These are phyloP conservation scores for Gnathonemus longibarbis DNA, from an alignment of 2,113 vertebrate genomes.

Conservation along the genomic window DNA sequence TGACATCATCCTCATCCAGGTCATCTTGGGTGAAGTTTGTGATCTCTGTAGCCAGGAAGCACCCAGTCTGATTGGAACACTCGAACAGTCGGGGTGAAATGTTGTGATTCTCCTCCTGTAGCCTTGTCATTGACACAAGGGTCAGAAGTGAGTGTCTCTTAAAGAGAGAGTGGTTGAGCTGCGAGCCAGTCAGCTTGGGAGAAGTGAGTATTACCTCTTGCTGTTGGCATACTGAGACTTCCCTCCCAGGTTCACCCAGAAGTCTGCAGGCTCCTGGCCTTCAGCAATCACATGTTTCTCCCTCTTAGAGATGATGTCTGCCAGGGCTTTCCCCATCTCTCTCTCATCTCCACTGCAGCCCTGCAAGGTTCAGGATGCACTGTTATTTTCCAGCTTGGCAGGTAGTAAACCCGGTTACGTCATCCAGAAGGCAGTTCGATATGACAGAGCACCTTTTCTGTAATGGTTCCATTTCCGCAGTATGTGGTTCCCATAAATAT, in stretches of 20 bases:
- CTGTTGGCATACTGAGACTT: conserved; percentile 70
- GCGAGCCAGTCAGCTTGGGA: no score
- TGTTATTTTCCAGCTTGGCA: not conserved
- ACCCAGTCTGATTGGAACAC: conserved; percentile 77
- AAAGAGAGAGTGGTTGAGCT: not conserved
- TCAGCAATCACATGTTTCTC: conserved; percentile 76
- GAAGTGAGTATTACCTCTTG: conserved; percentile 62
- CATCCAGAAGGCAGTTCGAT: not conserved
- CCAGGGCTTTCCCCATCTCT: conserved; percentile 72
- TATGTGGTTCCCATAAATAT: not conserved
- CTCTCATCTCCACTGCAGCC: conserved; percentile 80
- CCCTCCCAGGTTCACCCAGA: conserved; percentile 77
- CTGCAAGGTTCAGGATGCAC: conserved; percentile 42
- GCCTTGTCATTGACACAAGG: conserved; percentile 43
- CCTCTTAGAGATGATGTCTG: conserved; percentile 64
- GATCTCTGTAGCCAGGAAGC: conserved; percentile 72
- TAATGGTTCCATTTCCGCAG: not conserved
- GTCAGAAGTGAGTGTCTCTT: not conserved
- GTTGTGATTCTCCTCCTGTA: conserved; percentile 60
- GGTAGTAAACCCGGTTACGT: not conserved
- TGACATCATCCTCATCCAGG: conserved; percentile 71
- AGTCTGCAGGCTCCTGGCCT: conserved; percentile 76
- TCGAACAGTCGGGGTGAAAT: conserved; percentile 70
- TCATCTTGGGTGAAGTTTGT: conserved; percentile 73
- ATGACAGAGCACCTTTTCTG: not conserved